Conservation (phyloP, 2,888 invertebrate genomes). For the Cheiracanthium punctorium region DNA sequence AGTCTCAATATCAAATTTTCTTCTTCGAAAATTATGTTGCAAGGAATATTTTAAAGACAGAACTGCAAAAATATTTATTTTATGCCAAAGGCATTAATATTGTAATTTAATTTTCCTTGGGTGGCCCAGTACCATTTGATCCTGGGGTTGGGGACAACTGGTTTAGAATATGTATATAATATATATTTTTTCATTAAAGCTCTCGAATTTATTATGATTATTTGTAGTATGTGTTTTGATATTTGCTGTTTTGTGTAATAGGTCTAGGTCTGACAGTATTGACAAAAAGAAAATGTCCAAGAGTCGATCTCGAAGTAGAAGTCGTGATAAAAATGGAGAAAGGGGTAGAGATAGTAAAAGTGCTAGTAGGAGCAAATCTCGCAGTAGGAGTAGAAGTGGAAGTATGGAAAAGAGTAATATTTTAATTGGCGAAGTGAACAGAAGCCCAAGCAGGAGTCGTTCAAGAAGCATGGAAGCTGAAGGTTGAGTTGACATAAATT, state of each 20-base stretch:
- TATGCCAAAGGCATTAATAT: no score
- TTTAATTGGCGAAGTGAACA: not conserved
- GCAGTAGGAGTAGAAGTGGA: conserved; percentile 43
- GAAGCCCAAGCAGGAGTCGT: conserved; percentile 22
- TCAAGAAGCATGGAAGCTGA: conserved; percentile 52
- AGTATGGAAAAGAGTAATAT: conserved; percentile 27
- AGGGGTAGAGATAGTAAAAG: conserved; percentile 35
- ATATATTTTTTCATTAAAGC: no score
- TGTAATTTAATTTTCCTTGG: no score
- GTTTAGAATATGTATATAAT: no score
- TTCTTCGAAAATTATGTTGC: no score
- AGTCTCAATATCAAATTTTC: no score
- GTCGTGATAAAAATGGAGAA: conserved; percentile 56
- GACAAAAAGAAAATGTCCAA: conserved; percentile 58
- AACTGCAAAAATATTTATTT: no score
- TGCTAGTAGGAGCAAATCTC: conserved; percentile 35
- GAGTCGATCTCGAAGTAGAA: conserved; percentile 61
- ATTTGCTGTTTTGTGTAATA: not conserved
- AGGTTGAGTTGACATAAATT: conserved; percentile 7
- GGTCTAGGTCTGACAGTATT: conserved; percentile 55
- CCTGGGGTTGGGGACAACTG: no score
- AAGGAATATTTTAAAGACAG: no score
- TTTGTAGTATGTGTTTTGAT: not conserved
- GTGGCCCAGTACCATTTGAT: no score
- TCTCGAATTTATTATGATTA: no score